Base-by-base conservation (phyloP, 2,888 invertebrate genomes). In the Trichogramma evanescens region DNA sequence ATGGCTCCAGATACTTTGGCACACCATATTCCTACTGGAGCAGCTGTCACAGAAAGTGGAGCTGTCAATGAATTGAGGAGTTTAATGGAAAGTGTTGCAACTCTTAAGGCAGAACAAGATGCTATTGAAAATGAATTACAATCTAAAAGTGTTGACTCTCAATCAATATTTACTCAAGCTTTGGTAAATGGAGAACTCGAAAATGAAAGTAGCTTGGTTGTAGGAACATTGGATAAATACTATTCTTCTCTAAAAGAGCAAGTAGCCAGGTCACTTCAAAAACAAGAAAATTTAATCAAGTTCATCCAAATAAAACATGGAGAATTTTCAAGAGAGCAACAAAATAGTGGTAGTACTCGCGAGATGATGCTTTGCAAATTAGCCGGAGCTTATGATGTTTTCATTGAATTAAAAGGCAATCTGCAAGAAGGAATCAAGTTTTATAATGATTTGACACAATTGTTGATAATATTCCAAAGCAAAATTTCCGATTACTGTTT, bases 401-500 rank as follows among this genome's bases (percentile, higher is more conserved):
- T 89, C 81, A 89, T 88, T 73, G 95, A 97, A 78, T 83, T 99
- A 66, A 88, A 89, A 70, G 88, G 85, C 73, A 96, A 99, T 81
- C 84, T 99, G 65, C 86, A 89, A 72, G 99, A 99, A 80, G 99
- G 99, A 66, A 90, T 91, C 61, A 97, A 97, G 82, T 97, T 97
- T 81, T 92, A 93, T 80, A 93, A 93, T 77, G 92, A 93, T 80
- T 82, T 94, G 66, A 93, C 93, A n/a, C 88, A 89, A 84, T 80
- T 99, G 71, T 82, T 99, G 75, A 88, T 98, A 13, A 89, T 89
- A 59, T 94, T 96, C 81, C 99, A 99, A 83, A 95, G 92, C 80
- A 98, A 98, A 81, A 93, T 98, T 63, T 89, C 91, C 6, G 99
- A 99, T 82, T 98, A 92, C 80, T 95, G 95, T 78, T 99, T 99